These are phyloP conservation scores for Orchesella cincta DNA, from an alignment of 1,140 invertebrate species.

Conservation along the genomic window DNA sequence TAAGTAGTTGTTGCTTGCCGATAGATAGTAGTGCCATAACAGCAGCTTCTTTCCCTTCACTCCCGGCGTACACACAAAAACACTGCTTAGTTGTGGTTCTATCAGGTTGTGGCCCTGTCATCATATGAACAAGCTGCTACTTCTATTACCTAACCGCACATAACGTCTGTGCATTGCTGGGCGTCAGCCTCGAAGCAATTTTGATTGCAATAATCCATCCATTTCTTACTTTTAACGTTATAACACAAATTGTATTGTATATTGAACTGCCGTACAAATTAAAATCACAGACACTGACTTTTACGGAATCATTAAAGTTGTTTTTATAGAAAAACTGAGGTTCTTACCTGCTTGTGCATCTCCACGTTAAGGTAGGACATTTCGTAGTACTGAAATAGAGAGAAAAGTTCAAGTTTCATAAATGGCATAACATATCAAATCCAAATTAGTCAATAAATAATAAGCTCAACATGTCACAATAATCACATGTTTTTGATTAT, in stretches of 20 bases:
- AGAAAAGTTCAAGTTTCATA: slow-evolving; percentile 36
- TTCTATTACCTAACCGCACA: too few relatives aligned
- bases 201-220: not conserved
- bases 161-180: not conserved
- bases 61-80: not conserved
- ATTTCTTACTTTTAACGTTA: not conserved
- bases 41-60: too few relatives aligned
- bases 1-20: too few relatives aligned
- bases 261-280: not conserved
- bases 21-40: too few relatives aligned
- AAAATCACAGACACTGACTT: not conserved
- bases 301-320: not conserved
- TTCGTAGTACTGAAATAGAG: slow-evolving; percentile 65
- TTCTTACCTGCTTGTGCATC: slow-evolving; percentile 67
- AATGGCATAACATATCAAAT: too few relatives aligned
- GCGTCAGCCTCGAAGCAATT: not conserved
- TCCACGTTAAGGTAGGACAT: slow-evolving; percentile 69
- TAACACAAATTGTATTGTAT: not conserved
- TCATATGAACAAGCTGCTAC: too few relatives aligned
- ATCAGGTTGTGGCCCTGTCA: not conserved
- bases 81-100: not conserved
- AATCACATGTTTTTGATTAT: too few relatives aligned
- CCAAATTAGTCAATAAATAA: too few relatives aligned
- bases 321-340: not conserved
- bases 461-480: too few relatives aligned